These are phyloP conservation scores for Drosophila paranaensis DNA, from an alignment of 2,888 invertebrate genomes.

Conservation along the genomic window DNA sequence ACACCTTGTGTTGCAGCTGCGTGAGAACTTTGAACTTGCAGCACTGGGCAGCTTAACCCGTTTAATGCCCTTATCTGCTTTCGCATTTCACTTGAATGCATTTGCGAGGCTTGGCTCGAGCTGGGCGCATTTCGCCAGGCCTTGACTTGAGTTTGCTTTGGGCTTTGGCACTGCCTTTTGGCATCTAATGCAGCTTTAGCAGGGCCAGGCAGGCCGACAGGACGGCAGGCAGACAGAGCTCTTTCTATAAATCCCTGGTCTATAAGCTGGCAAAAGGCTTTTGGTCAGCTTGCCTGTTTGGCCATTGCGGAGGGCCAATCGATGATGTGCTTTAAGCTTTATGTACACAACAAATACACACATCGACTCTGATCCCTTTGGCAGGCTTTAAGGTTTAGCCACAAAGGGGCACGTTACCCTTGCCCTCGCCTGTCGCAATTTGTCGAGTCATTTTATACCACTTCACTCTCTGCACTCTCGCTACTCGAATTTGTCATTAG, in stretches of 20 bases:
- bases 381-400: slow-evolving; percentile 7
- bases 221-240: slow-evolving; percentile 9
- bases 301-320: slow-evolving; percentile 36
- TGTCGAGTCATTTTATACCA: slow-evolving; percentile 51
- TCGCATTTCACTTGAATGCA: slow-evolving; percentile 74
- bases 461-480: slow-evolving; percentile 29
- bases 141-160: slow-evolving; percentile 41
- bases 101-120: slow-evolving; percentile 46
- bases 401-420: not conserved
- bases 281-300: slow-evolving; percentile 29
- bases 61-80: slow-evolving; percentile 75
- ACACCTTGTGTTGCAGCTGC: slow-evolving; percentile 2
- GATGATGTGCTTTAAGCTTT: slow-evolving; percentile 31
- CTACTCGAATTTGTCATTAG: slow-evolving; percentile 60
- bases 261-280: slow-evolving; percentile 46
- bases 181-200: slow-evolving; percentile 32
- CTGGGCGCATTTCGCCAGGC: slow-evolving; percentile 45
- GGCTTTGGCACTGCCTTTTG: slow-evolving; percentile 27
- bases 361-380: not conserved
- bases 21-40: slow-evolving; percentile 61
- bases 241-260: slow-evolving; percentile 37
- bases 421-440: slow-evolving; percentile 21
- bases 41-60: slow-evolving; percentile 68
- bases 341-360: slow-evolving; percentile 14
- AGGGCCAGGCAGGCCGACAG: not conserved